phyloP scores from a whole-genome alignment of 1,140 invertebrate genomes.

The Drosophila pruinosa region DNA sequence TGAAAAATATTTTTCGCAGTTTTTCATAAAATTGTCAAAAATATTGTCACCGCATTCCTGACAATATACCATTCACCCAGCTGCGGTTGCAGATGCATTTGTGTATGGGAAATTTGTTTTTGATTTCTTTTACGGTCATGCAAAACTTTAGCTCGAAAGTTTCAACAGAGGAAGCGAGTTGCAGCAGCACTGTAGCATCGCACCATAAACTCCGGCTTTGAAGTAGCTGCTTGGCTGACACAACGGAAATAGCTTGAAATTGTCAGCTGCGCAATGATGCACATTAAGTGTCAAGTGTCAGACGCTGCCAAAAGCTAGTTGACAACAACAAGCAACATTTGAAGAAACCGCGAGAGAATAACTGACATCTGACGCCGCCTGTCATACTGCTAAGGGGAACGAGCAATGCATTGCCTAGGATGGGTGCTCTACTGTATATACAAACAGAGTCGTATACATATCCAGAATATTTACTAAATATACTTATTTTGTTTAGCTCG shows the following conservation, averaged over 20 bases:
- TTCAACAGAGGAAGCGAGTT: constrained; percentile 20
- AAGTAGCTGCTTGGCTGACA: constrained; percentile 59
- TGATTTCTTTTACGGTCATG: constrained; percentile 70
- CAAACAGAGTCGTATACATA: not conserved
- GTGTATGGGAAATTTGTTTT: constrained; percentile 72
- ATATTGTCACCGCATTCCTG: not conserved
- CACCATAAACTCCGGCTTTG: constrained; percentile 8
- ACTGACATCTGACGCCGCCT: constrained; percentile 41
- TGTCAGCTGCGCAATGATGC: constrained; percentile 79
- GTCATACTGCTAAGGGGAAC: constrained; percentile 37
- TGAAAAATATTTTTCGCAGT: constrained; percentile 68
- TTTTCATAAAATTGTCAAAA: constrained; percentile 74
- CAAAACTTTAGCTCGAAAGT: constrained; percentile 60
- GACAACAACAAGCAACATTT: constrained; percentile 54
- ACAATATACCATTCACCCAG: not conserved
- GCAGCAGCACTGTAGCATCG: not conserved
- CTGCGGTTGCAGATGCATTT: constrained; percentile 40
- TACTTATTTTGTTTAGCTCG: constrained; percentile 64
- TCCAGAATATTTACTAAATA: not conserved
- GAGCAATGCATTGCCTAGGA: constrained; percentile 33
- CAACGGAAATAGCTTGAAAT: constrained; percentile 78
- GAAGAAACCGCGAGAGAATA: constrained; percentile 30
- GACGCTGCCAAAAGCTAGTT: constrained; percentile 71
- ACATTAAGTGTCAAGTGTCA: constrained; percentile 79
- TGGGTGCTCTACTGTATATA: constrained; percentile 11